A percentile compares a stretch with the other conserved stretches of the same genome.
Conservation (phyloP, 2,797 vertebrate species). For the Paedocypris micromegethes region DNA sequence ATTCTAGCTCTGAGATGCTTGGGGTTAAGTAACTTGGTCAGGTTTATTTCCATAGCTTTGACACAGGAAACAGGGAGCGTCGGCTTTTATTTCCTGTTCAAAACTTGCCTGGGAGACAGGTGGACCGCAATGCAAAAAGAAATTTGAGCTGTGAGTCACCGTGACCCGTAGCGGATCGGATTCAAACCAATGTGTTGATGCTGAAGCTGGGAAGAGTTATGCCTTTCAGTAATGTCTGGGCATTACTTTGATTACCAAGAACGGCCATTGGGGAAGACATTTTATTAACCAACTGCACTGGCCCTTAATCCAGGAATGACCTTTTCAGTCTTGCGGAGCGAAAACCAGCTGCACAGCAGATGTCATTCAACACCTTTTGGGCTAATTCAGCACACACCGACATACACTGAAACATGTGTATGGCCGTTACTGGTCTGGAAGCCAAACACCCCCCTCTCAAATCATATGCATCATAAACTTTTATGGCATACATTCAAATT, state of each 20-base stretch:
- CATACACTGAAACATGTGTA: constrained; percentile 51
- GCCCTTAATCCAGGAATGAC: constrained; percentile 63
- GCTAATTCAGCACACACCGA: constrained; percentile 41
- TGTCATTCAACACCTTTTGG: constrained; percentile 69
- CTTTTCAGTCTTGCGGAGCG: constrained; percentile 56
- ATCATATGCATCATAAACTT: constrained; percentile 63
- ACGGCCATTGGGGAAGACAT: constrained; percentile 59
- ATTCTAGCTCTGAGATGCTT: constrained; percentile 31
- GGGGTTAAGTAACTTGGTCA: constrained; percentile 26
- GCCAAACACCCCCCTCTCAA: constrained; percentile 65
- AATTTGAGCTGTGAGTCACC: constrained; percentile 36
- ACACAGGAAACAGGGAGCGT: constrained; percentile 26
- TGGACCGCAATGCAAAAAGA: constrained; percentile 2
- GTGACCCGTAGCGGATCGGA: constrained; percentile 41
- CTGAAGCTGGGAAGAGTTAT: constrained; percentile 51
- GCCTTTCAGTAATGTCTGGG: constrained; percentile 53
- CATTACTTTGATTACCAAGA: constrained; percentile 54
- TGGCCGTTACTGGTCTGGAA: constrained; percentile 60
- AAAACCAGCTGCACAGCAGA: constrained; percentile 64
- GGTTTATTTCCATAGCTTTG: constrained; percentile 25
- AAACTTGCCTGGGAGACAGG: constrained; percentile 32
- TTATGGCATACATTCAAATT: constrained; percentile 60
- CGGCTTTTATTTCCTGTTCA: constrained; percentile 17
- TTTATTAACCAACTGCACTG: constrained; percentile 62
- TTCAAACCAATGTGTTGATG: constrained; percentile 53